Base-by-base conservation (phyloP, 2,888 invertebrate genomes). In the Tiliacea citrago region DNA sequence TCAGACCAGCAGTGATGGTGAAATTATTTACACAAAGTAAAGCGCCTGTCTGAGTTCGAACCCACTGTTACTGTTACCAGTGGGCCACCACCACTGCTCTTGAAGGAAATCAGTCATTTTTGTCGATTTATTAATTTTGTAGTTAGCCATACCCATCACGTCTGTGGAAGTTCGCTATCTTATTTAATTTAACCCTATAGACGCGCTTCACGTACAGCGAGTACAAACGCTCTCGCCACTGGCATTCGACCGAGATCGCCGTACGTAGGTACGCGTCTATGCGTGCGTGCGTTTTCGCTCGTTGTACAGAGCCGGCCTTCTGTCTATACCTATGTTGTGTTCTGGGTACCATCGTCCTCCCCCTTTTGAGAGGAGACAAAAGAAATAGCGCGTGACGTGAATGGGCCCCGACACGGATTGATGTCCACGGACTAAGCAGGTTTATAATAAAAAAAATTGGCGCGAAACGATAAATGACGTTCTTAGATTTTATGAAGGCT, bases 361-460 rank as follows among this genome's bases (percentile, higher is more conserved):
- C 79, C 72, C 71, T 81, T 80, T 81, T 68, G 65, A 85, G 77
- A 76, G 84, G 80, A 88, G 88, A 90, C 89, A 89, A 89, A 89
- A 86, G 88, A 88, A 89, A 87, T 86, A 82, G 88, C 86, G 85
- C 88, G 88, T 89, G 89, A 85, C 83, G 61, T 77, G 89, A 89
- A 89, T 89, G 80, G 84, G 79, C 68, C 81, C 74, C 86, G 85
- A 83, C 80, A 84, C 79, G 83, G 86, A 87, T 85, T 89, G 88
- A 88, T 88, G 82, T 81, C 79, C 80, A 79, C 60, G 75, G 68
- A 68, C 81, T 81, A 77, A 82, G 81, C 83, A 83, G 86, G 75
- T 73, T 83, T 83, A 86, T 85, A 86, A 81, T 83, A 85, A 79
- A 80, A 81, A 82, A 84, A 83, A 76, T 75, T 75, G 68, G 75